Percentiles rank a stretch among this genome's conserved stretches.
Evolutionary conservation across 2,888 invertebrate genomes (phyloP).

Genomic region (Mayetiola destructor): DNA sequence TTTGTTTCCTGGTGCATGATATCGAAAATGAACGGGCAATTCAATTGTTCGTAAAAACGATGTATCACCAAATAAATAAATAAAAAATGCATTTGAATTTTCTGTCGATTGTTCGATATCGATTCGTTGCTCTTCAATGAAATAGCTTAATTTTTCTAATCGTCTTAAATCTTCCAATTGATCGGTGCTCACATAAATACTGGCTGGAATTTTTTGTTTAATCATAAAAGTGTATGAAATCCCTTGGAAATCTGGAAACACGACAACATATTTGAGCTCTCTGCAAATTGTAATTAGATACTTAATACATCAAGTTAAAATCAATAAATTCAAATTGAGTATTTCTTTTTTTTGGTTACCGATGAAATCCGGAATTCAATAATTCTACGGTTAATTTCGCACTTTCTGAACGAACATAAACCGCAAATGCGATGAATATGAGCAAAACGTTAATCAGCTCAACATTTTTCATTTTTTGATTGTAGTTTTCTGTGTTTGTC

Average conservation of each 20-base stretch:
- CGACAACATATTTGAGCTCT: neutral
- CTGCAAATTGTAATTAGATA: slow-evolving; percentile 1
- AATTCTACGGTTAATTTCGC: neutral
- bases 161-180: slow-evolving; percentile 13
- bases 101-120: slow-evolving; percentile 8
- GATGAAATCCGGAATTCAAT: neutral
- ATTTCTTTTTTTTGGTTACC: too few species aligned
- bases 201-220: slow-evolving; percentile 5
- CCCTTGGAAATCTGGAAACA: neutral
- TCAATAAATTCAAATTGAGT: neutral
- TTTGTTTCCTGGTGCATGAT: slow-evolving; percentile 14
- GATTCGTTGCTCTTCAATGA: neutral
- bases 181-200: slow-evolving; percentile 14
- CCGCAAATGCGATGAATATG: too few species aligned
- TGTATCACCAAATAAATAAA: slow-evolving; percentile 3
- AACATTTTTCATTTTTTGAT: too few species aligned
- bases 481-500: too few species aligned
- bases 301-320: too few species aligned
- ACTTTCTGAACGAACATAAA: neutral
- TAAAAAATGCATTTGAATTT: neutral
- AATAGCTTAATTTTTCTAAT: slow-evolving; percentile 13
- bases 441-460: too few species aligned
- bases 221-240: slow-evolving; percentile 3
- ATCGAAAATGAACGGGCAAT: slow-evolving; percentile 15
- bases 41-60: neutral